Percentiles rank a stretch among this genome's conserved stretches.
Conservation (phyloP, 2,888 invertebrate species). For the Drosophila eohydei region DNA sequence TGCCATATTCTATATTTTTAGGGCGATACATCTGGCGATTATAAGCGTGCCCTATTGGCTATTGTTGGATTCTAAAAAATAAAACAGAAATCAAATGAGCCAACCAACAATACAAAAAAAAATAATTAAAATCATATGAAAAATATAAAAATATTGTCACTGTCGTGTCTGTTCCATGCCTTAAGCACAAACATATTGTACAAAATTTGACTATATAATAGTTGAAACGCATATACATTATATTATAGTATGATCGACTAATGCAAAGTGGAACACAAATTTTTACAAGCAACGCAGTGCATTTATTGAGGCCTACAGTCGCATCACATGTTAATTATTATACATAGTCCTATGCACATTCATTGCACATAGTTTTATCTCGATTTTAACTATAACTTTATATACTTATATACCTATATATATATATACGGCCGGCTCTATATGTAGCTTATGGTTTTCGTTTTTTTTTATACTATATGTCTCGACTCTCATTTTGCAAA, state of each 20-base stretch:
- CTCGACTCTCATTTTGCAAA: constrained; percentile 64
- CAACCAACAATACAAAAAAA: constrained; percentile 40
- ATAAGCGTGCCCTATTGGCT: constrained; percentile 95
- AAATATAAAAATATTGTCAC: constrained; percentile 39
- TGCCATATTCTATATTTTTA: constrained; percentile 86
- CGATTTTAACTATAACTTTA: constrained; percentile 30
- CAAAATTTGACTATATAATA: constrained; percentile 63
- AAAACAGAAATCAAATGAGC: constrained; percentile 41
- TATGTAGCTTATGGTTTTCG: constrained; percentile 37
- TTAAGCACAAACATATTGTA: constrained; percentile 60
- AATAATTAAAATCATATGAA: not conserved
- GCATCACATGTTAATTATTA: constrained; percentile 66
- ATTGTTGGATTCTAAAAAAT: constrained; percentile 87
- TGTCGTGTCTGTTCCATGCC: constrained; percentile 72
- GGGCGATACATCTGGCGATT: constrained; percentile 97
- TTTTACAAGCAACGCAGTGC: constrained; percentile 54
- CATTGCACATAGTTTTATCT: constrained; percentile 64
- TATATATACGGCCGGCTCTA: constrained; percentile 25
- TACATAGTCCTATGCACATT: constrained; percentile 59
- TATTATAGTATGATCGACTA: constrained; percentile 30
- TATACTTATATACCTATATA: constrained; percentile 12
- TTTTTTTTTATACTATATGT: constrained; percentile 36
- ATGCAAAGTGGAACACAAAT: constrained; percentile 41
- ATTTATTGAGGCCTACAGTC: constrained; percentile 65
- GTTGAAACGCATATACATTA: constrained; percentile 33